A percentile compares a stretch with the other conserved stretches of the same genome.
Evolutionary conservation across 1,140 invertebrate genomes (phyloP).

Genomic region (Drosophila lowei): DNA sequence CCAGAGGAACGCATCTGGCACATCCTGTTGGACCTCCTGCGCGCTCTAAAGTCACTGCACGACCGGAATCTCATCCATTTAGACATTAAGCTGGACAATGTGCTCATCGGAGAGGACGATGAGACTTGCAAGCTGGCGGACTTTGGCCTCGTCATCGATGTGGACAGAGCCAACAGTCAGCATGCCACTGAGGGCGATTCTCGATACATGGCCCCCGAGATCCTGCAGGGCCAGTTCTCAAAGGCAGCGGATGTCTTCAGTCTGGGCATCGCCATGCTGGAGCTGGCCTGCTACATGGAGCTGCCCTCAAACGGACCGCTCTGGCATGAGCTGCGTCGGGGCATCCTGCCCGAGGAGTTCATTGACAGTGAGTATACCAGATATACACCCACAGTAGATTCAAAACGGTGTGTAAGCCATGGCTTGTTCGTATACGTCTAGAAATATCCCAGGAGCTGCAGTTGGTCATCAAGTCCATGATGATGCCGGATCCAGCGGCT

Average conservation of each 20-base stretch:
- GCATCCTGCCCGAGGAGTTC: conserved; percentile 81
- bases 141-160: conserved; percentile 89
- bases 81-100: conserved; percentile 92
- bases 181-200: conserved; percentile 89
- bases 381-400: background rate
- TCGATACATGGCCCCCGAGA: conserved; percentile 90
- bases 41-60: conserved; percentile 88
- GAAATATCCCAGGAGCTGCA: conserved; percentile 85
- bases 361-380: conserved; percentile 58
- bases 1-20: conserved; percentile 83
- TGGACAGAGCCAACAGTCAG: conserved; percentile 83
- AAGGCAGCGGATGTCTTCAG: conserved; percentile 87
- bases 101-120: conserved; percentile 86
- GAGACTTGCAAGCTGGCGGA: conserved; percentile 89
- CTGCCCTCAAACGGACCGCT: conserved; percentile 87
- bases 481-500: conserved; percentile 84
- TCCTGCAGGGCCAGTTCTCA: conserved; percentile 87
- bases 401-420: background rate
- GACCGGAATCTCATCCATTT: conserved; percentile 88
- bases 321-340: conserved; percentile 88
- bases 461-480: conserved; percentile 85
- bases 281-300: conserved; percentile 88
- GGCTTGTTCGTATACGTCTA: conserved; percentile 50
- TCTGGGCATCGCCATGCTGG: conserved; percentile 89
- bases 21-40: conserved; percentile 74